These are phyloP conservation scores for Paraplagusia blochii DNA, from an alignment of 2,113 vertebrate genomes.

Conservation along the genomic window DNA sequence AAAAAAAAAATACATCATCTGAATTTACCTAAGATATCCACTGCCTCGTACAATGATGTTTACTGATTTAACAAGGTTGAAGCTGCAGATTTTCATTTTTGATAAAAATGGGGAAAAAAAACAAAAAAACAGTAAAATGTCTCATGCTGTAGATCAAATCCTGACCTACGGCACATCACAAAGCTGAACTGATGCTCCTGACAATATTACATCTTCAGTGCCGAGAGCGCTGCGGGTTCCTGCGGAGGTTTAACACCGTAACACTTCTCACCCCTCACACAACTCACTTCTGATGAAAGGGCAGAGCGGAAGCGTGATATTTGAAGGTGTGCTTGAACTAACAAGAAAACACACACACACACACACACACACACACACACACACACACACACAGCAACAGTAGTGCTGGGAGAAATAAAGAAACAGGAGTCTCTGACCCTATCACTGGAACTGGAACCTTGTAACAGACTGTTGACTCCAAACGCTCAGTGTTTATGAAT, in stretches of 20 bases:
- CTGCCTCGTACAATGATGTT: no score
- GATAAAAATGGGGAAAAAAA: neutral
- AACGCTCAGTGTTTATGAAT: conserved; percentile 64
- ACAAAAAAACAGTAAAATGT: neutral
- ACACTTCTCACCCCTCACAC: conserved; percentile 27
- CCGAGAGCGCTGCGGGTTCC: conserved; percentile 33
- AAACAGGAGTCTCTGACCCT: conserved; percentile 42
- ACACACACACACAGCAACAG: conserved; percentile 8
- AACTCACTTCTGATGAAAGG: conserved; percentile 43
- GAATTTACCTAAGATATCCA: no score
- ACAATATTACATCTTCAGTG: conserved; percentile 40
- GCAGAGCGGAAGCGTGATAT: conserved; percentile 26
- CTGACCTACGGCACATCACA: conserved; percentile 26
- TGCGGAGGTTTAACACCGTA: conserved; percentile 16
- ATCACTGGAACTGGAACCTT: conserved; percentile 40
- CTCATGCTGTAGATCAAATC: conserved; percentile 26
- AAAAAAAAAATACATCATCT: no score
- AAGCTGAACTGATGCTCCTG: conserved; percentile 21
- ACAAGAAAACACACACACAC: conserved; percentile 23
- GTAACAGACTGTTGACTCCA: conserved; percentile 59
- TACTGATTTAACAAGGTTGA: neutral
- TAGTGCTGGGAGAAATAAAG: conserved; percentile 47
- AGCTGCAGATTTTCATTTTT: conserved; percentile 9
- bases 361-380: no score
- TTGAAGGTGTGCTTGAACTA: conserved; percentile 44